Evolutionary conservation across 2,113 vertebrate species (phyloP).

Genomic region (Hyperopisus bebe): DNA sequence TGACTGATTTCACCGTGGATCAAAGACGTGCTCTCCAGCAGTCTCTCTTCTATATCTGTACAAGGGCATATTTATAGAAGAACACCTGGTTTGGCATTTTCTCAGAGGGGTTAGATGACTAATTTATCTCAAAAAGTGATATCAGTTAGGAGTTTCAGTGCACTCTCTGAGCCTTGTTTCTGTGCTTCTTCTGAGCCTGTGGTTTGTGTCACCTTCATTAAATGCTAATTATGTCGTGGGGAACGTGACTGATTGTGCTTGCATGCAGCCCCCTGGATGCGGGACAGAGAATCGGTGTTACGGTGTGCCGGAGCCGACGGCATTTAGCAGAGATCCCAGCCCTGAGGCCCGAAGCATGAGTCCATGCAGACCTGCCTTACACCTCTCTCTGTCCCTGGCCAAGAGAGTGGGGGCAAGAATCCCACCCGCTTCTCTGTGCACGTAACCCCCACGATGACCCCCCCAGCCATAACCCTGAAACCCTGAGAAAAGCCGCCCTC

Average conservation of each 20-base stretch:
- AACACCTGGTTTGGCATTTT: background rate
- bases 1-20: constrained; percentile 3
- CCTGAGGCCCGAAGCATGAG: background rate
- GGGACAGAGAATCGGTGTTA: background rate
- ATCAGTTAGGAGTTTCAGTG: background rate
- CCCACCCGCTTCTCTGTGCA: constrained; percentile 68
- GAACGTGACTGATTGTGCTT: constrained; percentile 44
- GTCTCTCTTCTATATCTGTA: background rate
- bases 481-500: constrained; percentile 78
- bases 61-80: background rate
- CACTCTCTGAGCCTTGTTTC: background rate
- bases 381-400: background rate
- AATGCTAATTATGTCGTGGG: background rate
- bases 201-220: constrained; percentile 4
- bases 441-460: constrained; percentile 97
- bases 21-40: constrained; percentile 4
- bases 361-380: constrained; percentile 21
- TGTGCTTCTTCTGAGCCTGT: background rate
- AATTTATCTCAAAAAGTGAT: constrained; percentile 2
- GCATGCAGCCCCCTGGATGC: background rate
- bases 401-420: constrained; percentile 44
- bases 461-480: constrained; percentile 91
- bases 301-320: background rate
- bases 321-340: background rate
- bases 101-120: background rate